phyloP scores from a whole-genome alignment of 2,797 vertebrate species.

The Sus cebifrons region DNA sequence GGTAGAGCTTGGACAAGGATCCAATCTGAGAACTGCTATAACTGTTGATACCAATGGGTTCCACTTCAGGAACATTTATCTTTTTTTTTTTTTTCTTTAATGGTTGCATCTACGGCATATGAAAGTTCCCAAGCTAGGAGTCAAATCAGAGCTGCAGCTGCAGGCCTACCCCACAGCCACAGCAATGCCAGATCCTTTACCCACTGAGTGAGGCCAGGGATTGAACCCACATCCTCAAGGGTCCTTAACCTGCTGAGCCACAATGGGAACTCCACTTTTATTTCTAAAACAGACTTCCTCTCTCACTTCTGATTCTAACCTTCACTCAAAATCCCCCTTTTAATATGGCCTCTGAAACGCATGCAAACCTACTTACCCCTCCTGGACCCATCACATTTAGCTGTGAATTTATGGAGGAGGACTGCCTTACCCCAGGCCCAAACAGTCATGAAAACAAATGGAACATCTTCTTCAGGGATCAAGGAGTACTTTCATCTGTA shows the following conservation, averaged over 20 bases:
- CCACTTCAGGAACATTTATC: neutral
- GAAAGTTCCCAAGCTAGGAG: too few relatives aligned
- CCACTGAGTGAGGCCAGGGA: too few relatives aligned
- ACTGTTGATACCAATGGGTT: rapidly evolving
- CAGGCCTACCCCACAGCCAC: too few relatives aligned
- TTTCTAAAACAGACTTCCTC: neutral
- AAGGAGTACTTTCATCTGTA: neutral
- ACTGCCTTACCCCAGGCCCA: neutral
- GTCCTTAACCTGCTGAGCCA: too few relatives aligned
- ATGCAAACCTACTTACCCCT: neutral
- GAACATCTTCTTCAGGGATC: neutral
- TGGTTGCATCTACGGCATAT: too few relatives aligned
- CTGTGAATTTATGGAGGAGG: neutral
- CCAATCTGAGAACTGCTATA: neutral
- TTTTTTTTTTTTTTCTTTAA: too few relatives aligned
- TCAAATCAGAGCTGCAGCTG: too few relatives aligned
- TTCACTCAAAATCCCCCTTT: neutral
- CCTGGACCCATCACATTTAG: neutral
- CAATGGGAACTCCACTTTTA: too few relatives aligned
- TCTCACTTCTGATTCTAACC: neutral
- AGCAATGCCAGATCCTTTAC: too few relatives aligned
- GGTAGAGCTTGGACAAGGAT: neutral
- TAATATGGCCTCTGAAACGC: neutral
- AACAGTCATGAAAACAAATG: neutral
- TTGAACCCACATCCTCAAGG: too few relatives aligned